Conservation (phyloP, 2,113 vertebrate genomes). For the Tiliqua scincoides region DNA sequence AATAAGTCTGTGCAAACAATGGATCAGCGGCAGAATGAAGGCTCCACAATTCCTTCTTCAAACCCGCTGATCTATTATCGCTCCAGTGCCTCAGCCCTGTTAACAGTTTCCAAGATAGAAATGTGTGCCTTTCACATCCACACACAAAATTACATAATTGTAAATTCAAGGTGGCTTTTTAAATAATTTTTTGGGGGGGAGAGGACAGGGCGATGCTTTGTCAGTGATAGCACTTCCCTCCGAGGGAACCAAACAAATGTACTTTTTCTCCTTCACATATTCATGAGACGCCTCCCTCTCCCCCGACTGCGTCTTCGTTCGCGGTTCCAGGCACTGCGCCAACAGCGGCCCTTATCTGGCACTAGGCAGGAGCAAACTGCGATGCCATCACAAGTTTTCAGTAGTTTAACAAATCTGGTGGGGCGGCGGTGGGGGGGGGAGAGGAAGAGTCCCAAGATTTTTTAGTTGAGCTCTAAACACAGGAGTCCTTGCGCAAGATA, state of each 20-base stretch:
- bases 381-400: slow-evolving; percentile 56
- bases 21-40: neutral
- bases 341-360: slow-evolving; percentile 60
- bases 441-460: slow-evolving; percentile 2
- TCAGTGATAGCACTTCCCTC: slow-evolving; percentile 47
- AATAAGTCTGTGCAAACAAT: slow-evolving; percentile 4
- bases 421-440: neutral
- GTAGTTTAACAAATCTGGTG: slow-evolving; percentile 40
- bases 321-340: slow-evolving; percentile 49
- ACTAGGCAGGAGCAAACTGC: slow-evolving; percentile 29
- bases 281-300: slow-evolving; percentile 51
- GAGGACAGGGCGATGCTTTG: slow-evolving; percentile 38
- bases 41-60: neutral
- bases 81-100: neutral
- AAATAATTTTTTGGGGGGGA: slow-evolving; percentile 6
- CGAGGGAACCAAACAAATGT: slow-evolving; percentile 60
- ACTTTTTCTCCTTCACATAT: slow-evolving; percentile 60
- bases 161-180: slow-evolving; percentile 19
- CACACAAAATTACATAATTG: slow-evolving; percentile 47
- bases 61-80: neutral
- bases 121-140: neutral
- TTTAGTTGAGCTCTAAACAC: slow-evolving; percentile 27
- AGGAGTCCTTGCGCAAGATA: neutral
- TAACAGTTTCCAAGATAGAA: neutral
- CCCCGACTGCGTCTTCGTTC: slow-evolving; percentile 36